Percentiles rank a stretch among this genome's conserved stretches.
phyloP scores from a whole-genome alignment of 2,797 vertebrate species.

The Siniperca undulata region DNA sequence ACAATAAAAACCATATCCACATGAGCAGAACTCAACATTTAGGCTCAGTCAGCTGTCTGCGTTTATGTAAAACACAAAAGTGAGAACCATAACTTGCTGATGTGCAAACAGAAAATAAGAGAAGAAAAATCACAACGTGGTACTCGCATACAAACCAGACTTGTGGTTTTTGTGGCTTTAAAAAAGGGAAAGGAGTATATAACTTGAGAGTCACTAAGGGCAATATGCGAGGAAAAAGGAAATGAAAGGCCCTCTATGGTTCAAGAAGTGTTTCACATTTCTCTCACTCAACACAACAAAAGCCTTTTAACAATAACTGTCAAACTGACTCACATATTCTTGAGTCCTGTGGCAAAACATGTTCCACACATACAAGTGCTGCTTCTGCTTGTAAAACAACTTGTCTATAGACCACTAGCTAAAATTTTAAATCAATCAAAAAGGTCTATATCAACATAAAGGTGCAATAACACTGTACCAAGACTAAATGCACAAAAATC shows the following conservation, averaged over 20 bases:
- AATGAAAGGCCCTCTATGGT: not conserved
- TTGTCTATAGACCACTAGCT: not conserved
- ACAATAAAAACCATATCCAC: conserved; percentile 11
- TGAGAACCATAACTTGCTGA: conserved; percentile 31
- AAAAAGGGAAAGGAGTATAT: conserved; percentile 5
- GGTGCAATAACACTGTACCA: not conserved
- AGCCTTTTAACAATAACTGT: not conserved
- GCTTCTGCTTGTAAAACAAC: not conserved
- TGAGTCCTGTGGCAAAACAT: not conserved
- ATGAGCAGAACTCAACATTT: conserved; percentile 11
- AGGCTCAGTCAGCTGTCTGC: not conserved
- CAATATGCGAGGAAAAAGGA: not conserved
- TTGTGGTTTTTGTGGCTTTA: conserved; percentile 44
- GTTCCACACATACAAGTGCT: not conserved
- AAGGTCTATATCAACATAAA: not conserved
- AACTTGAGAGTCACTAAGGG: not conserved
- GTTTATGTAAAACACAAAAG: conserved; percentile 12
- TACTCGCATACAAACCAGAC: not conserved
- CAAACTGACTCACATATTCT: not conserved
- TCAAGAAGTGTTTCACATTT: not conserved
- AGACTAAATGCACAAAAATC: not conserved
- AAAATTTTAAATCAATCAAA: not conserved
- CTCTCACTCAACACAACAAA: not conserved
- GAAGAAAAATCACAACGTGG: not conserved
- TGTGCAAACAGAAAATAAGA: conserved; percentile 11